Base-by-base conservation (phyloP, 2,113 vertebrate genomes). In the Serilophus lunatus region DNA sequence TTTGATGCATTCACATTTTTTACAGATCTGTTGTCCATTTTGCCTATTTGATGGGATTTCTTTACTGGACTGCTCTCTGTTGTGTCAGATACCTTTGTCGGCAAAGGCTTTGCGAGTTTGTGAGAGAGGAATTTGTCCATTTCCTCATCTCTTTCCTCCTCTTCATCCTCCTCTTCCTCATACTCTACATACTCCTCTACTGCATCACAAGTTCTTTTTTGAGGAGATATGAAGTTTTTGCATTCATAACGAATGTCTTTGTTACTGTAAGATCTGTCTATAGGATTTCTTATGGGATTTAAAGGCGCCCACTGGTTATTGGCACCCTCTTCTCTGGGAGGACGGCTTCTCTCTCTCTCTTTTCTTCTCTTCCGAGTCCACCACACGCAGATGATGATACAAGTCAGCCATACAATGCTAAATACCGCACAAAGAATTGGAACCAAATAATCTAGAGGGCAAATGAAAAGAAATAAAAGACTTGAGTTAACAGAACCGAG, bases 321-420 rank as follows among this genome's bases (percentile, higher is more conserved):
- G 93, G 98, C 94, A 53, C 98, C 98, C 42, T 98, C 98, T 64
- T 99, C 99, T 77, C 97, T 98, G 2, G 98, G 95, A 33, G 97
- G 97, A 92, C 70, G 97, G 66, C 86, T 97, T 96, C 99, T 97
- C 96, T 99, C 98, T 38, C 98, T 96, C 89, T 98, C 98, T 99
- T 99, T 99, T 98, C 99, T 98, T 86, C 99, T 98, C 91, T 99
- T 99, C 65, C 98, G 98, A 13, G 98, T 99, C 99, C 99, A 99
- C 98, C 99, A 99, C 23, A 99, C 97, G 4, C 99, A 99, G 57
- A 99, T 96, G 29, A 97, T 98, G 65, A 98, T 98, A 53, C 99
- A 99, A 82, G 98, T 98, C 95, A 99, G 96, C 98, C 99, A 99
- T 24, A 99, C 98, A 92, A 98, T 74, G n/a, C 98, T 98, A 97